A percentile compares a stretch with the other conserved stretches of the same genome.
These are phyloP conservation scores for Lithobates sylvaticus DNA, from an alignment of 2,797 vertebrate genomes.

Conservation along the genomic window DNA sequence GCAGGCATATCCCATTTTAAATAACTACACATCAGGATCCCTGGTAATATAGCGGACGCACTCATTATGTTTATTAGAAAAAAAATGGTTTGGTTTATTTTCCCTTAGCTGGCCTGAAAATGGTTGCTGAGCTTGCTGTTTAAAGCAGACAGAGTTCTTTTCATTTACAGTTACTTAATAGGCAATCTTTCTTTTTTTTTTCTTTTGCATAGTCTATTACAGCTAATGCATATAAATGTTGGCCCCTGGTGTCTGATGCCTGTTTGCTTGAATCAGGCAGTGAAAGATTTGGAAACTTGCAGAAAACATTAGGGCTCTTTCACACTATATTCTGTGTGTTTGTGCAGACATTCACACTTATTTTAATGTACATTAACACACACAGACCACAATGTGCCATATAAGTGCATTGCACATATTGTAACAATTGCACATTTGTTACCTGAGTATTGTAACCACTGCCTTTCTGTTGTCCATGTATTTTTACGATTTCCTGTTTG, in stretches of 20 bases:
- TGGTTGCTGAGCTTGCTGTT: constrained; percentile 4
- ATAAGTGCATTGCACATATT: too few species aligned
- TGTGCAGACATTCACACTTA: too few species aligned
- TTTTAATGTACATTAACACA: neutral
- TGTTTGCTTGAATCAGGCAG: neutral
- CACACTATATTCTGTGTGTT: neutral
- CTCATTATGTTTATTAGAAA: neutral
- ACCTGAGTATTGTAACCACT: too few species aligned
- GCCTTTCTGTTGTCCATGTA: too few species aligned
- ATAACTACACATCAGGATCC: neutral
- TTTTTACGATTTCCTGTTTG: too few species aligned
- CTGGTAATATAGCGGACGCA: neutral
- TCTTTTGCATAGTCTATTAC: neutral
- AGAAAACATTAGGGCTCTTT: too few species aligned
- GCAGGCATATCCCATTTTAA: neutral
- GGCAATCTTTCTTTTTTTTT: neutral
- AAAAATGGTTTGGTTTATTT: neutral
- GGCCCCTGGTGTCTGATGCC: neutral
- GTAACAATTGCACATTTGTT: too few species aligned
- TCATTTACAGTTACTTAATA: neutral
- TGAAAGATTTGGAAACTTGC: neutral
- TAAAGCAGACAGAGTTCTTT: neutral
- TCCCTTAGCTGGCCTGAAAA: neutral
- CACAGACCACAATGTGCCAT: too few species aligned
- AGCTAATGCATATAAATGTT: neutral